A percentile compares a stretch with the other conserved stretches of the same genome.
Evolutionary conservation across 2,113 vertebrate species (phyloP).

Genomic region (Leptobrachium leishanense): DNA sequence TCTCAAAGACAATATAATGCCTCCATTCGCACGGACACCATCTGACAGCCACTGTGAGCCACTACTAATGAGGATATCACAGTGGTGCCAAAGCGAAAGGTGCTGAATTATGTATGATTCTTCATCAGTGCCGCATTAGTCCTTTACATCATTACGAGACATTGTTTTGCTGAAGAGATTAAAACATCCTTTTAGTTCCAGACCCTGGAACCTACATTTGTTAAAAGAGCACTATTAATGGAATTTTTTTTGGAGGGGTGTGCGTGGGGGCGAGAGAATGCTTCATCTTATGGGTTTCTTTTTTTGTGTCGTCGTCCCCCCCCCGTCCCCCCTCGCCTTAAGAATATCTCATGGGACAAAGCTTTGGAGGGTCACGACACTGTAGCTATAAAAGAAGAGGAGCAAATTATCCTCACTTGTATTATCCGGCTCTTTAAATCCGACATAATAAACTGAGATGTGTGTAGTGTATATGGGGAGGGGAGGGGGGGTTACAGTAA

Average conservation of each 20-base stretch:
- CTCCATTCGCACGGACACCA: conserved; percentile 99
- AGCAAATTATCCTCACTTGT: conserved; percentile 90
- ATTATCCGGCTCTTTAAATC: conserved; percentile 79
- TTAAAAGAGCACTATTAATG: conserved; percentile 87
- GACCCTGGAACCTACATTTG: conserved; percentile 87
- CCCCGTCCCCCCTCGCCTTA: conserved; percentile 37
- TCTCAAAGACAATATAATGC: conserved; percentile 99
- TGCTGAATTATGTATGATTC: conserved; percentile 99
- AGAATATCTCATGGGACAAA: conserved; percentile 84
- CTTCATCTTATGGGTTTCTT: conserved; percentile 78
- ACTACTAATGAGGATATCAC: conserved; percentile 99
- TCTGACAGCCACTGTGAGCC: conserved; percentile 99
- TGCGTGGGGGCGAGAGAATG: conserved; percentile 70
- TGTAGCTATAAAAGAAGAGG: conserved; percentile 77
- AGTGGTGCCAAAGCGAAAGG: conserved; percentile 98
- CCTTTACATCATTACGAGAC: conserved; percentile 99
- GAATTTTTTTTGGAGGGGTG: conserved; percentile 67
- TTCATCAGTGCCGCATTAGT: conserved; percentile 98
- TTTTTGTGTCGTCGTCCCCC: conserved; percentile 52
- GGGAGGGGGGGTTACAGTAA: conserved; percentile 67
- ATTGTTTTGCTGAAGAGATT: conserved; percentile 99
- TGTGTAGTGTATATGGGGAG: no score
- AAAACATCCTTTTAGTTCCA: conserved; percentile 88
- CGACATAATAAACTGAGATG: conserved; percentile 72
- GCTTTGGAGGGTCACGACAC: conserved; percentile 82